A percentile compares a stretch with the other conserved stretches of the same genome.
Evolutionary conservation across 1,140 invertebrate genomes (phyloP).

Genomic region (Lepidurus apus): DNA sequence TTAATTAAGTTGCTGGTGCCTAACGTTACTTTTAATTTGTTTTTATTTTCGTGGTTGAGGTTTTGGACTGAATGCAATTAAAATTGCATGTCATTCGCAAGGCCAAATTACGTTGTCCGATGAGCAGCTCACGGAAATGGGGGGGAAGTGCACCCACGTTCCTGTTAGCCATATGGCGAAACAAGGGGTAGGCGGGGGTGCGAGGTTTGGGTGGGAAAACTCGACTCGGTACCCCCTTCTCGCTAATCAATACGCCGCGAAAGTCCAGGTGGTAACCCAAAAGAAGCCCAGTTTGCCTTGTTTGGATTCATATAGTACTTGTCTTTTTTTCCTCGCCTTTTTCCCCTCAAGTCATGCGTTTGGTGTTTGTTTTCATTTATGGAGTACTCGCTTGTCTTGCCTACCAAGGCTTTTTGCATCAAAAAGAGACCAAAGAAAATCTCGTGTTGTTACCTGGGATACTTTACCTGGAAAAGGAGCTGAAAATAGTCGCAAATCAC

Average conservation of each 20-base stretch:
- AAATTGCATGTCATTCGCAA: neutral
- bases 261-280: conserved; percentile 1
- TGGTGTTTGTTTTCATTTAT: neutral
- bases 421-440: neutral
- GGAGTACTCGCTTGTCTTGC: neutral
- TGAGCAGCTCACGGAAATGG: neutral
- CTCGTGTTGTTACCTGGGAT: neutral
- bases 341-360: neutral
- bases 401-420: neutral
- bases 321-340: neutral
- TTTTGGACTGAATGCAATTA: neutral
- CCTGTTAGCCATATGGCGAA: neutral
- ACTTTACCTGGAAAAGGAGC: neutral
- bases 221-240: conserved; percentile 20
- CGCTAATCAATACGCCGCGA: conserved; percentile 18
- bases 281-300: neutral
- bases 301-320: neutral
- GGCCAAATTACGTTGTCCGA: neutral
- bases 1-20: neutral
- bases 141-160: neutral
- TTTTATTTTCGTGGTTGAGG: neutral
- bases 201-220: neutral
- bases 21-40: neutral
- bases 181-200: conserved; percentile 11
- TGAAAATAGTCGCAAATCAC: conserved; percentile 12